Evolutionary conservation across 2,888 invertebrate species (phyloP).

Genomic region (Papilio protenor): DNA sequence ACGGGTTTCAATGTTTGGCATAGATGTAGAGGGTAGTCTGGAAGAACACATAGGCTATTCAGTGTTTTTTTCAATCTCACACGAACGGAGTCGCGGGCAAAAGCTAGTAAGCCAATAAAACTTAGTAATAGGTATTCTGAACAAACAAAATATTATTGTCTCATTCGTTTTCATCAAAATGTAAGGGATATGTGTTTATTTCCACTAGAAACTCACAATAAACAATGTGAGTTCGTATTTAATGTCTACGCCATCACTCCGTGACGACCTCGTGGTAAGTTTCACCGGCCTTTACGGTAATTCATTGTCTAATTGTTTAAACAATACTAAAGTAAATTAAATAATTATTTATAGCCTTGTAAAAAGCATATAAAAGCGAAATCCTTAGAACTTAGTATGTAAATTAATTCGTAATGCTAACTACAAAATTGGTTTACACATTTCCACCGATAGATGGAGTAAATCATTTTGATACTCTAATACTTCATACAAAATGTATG

Average conservation of each 20-base stretch:
- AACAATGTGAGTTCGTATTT: conserved; percentile 12
- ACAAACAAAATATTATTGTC: not conserved
- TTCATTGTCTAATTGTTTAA: conserved; percentile 36
- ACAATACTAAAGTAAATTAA: conserved; percentile 1
- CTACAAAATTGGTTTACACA: not conserved
- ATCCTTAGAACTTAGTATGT: no score
- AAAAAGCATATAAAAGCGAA: no score
- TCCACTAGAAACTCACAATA: not conserved
- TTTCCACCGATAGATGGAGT: not conserved
- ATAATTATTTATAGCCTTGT: conserved; percentile 12
- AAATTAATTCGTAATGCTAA: no score
- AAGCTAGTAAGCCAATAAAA: no score
- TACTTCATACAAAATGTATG: no score
- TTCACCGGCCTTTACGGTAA: conserved; percentile 40
- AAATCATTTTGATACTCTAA: no score
- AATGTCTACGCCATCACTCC: conserved; percentile 12
- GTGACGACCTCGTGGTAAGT: conserved; percentile 40
- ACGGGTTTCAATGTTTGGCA: no score
- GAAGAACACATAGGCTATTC: no score
- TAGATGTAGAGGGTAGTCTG: no score
- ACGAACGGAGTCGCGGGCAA: no score
- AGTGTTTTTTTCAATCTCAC: no score
- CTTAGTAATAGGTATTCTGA: no score
- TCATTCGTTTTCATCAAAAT: not conserved
- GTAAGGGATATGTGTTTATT: not conserved